These are phyloP conservation scores for Escarpia spicata DNA, from an alignment of 2,888 invertebrate genomes.

Conservation along the genomic window DNA sequence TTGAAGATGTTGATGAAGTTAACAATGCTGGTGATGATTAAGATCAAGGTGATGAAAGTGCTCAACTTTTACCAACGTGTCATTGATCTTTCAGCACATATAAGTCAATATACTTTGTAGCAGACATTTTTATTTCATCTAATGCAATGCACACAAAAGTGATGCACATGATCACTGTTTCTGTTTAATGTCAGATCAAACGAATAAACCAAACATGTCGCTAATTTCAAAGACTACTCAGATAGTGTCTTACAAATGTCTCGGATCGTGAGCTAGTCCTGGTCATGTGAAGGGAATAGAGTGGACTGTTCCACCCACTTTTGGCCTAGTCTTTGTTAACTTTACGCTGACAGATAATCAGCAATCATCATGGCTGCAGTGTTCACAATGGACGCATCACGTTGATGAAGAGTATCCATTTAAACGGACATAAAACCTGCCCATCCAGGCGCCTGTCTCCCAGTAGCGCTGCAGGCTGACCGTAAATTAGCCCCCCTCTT, in stretches of 20 bases:
- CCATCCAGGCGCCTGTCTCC: not conserved
- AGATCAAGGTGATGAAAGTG: no score
- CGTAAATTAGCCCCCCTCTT: not conserved
- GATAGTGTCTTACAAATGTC: not conserved
- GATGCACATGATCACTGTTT: no score
- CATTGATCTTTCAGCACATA: not conserved
- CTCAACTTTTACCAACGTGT: not conserved
- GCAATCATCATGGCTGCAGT: not conserved
- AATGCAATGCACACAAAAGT: not conserved
- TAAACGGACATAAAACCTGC: not conserved
- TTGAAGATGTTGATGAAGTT: no score
- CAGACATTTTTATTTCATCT: not conserved
- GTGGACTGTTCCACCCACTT: not conserved
- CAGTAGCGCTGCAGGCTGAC: not conserved
- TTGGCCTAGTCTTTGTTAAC: not conserved
- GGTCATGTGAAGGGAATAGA: not conserved
- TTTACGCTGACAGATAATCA: not conserved
- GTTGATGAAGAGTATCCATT: conserved; percentile 12
- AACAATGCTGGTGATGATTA: no score
- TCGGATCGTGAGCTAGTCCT: not conserved
- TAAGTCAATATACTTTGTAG: not conserved
- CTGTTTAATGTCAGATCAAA: no score
- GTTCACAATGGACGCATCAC: not conserved
- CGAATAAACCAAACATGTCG: no score
- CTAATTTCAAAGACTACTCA: no score